Base-by-base conservation (phyloP, 2,113 vertebrate species). In the Melanocharis versteri region DNA sequence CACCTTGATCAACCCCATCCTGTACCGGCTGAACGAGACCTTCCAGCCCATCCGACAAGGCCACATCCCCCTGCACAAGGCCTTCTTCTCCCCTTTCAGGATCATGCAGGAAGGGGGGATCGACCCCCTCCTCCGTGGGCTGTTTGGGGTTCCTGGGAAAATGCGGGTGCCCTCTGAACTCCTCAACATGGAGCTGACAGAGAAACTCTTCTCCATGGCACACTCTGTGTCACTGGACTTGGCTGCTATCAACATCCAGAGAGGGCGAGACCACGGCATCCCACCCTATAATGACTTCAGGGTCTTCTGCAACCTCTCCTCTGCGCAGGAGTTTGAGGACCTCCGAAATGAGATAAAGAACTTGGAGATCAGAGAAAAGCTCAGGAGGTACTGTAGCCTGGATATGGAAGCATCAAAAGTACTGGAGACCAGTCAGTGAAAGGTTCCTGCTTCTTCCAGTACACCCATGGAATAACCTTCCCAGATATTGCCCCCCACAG, bases 281-380 rank as follows among this genome's bases (percentile, higher is more conserved):
- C 98, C 98, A 42, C 97, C 98, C 17, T 98, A 98, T 87, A 98
- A 98, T 0, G 98, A 98, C 95, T 98, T 97, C 96, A 96, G 98
- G 64, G 96, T 98, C 80, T 98, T 98, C 96, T 98, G 98, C 92
- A 98, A 98, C 76, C 97, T 98, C 64, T 98, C 97, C 1, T 97
- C 97, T 30, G 97, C 89, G 0, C 96, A 96, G 68, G 97, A 97
- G 47, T 98, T 98, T 39, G 98, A 98, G 40, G 98, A 98, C 83
- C 94, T 98, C 73, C 97, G 94, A 89, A 97, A 98, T 35, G 98
- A 98, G 91, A 98, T 98, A 47, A 98, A 97, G 82, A 98, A 97
- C 90, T 92, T 97, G 83, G 98, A 98, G 62, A 97, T 98, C 95
- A 96, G 98, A 80, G 97, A 98, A 81, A 98, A 98, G 61, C 97